Percentiles rank a stretch among this genome's conserved stretches.
phyloP scores from a whole-genome alignment of 2,888 invertebrate species.

The Panorpa germanica region DNA sequence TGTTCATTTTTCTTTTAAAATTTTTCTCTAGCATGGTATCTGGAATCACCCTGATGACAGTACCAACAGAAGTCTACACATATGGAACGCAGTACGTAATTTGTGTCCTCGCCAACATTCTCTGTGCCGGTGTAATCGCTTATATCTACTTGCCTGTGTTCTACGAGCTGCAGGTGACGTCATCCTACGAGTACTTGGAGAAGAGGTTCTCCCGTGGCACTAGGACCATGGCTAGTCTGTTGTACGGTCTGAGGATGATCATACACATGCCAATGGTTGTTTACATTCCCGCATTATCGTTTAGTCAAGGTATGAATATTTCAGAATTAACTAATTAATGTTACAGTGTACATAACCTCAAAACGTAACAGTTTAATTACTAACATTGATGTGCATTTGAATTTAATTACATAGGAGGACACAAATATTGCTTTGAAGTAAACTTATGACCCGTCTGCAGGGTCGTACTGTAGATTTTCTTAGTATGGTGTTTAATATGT shows the following conservation, averaged over 20 bases:
- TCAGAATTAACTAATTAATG: too few species aligned
- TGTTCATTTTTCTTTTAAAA: too few species aligned
- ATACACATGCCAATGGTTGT: conserved; percentile 44
- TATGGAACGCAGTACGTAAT: conserved; percentile 45
- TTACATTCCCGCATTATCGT: conserved; percentile 49
- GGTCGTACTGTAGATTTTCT: too few species aligned
- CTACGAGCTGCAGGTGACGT: conserved; percentile 46
- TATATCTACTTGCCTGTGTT: conserved; percentile 40
- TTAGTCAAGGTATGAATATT: conserved; percentile 39
- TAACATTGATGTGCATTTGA: too few species aligned
- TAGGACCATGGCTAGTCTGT: conserved; percentile 34
- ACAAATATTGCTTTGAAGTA: too few species aligned
- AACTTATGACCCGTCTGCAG: too few species aligned
- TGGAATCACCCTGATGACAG: conserved; percentile 52
- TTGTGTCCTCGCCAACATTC: conserved; percentile 23
- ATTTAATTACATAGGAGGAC: too few species aligned
- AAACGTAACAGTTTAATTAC: too few species aligned
- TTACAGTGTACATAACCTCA: too few species aligned
- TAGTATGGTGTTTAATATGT: too few species aligned
- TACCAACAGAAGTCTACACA: conserved; percentile 55
- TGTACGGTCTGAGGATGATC: conserved; percentile 36
- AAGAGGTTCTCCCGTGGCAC: conserved; percentile 39
- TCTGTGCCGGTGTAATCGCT: too few species aligned
- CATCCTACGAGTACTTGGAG: conserved; percentile 48
- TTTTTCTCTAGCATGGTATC: too few species aligned